Conservation (phyloP, 2,113 vertebrate genomes). For the Callospermophilus lateralis region DNA sequence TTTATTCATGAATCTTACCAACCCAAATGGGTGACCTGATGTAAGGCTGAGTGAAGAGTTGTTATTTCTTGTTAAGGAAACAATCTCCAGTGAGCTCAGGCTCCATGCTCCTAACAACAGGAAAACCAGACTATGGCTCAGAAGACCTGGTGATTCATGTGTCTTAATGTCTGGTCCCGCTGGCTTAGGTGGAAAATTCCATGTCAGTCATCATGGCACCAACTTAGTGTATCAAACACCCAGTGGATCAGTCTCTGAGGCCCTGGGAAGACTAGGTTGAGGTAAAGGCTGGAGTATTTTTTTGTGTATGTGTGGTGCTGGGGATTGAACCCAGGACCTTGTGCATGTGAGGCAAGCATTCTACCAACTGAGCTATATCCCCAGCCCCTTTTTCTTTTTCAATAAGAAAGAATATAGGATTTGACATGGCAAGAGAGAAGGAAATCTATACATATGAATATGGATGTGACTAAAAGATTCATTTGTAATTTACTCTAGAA, state of each 20-base stretch:
- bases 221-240: background rate
- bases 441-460: background rate
- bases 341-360: no score
- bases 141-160: background rate
- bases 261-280: conserved; percentile 5
- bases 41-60: background rate
- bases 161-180: background rate
- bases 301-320: no score
- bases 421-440: conserved; percentile 25
- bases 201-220: background rate
- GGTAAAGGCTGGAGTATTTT: background rate
- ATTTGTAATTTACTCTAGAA: conserved; percentile 1
- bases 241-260: background rate
- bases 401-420: conserved; percentile 32
- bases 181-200: conserved; percentile 19
- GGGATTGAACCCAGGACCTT: no score
- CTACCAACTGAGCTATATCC: no score
- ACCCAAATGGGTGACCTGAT: background rate
- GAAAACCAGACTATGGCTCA: background rate
- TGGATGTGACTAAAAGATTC: background rate
- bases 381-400: background rate
- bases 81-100: background rate
- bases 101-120: background rate
- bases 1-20: background rate
- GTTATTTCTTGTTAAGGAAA: conserved; percentile 17